phyloP scores from a whole-genome alignment of 2,888 invertebrate genomes.

The Apodemia zela region DNA sequence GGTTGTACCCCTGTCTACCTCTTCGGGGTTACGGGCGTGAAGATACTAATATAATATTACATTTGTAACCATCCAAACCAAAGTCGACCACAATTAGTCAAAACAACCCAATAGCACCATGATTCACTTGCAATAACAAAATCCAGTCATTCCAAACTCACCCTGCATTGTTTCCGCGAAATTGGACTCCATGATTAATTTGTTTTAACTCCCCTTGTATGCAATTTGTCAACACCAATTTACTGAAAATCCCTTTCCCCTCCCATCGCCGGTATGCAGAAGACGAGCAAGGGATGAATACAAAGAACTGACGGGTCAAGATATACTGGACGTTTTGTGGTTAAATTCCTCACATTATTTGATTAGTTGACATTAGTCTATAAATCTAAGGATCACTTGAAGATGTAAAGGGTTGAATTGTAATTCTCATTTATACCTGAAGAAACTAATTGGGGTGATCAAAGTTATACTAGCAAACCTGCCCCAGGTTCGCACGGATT shows the following conservation, averaged over 20 bases:
- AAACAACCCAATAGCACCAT: neutral
- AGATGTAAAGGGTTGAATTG: conserved; percentile 9
- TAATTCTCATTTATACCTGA: neutral
- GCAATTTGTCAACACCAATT: conserved; percentile 59
- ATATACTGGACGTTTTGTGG: conserved; percentile 17
- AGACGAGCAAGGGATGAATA: conserved; percentile 19
- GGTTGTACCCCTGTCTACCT: too few relatives aligned
- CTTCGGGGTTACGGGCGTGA: too few relatives aligned
- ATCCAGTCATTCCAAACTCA: conserved; percentile 48
- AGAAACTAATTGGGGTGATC: neutral
- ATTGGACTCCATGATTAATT: conserved; percentile 75
- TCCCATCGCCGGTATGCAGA: conserved; percentile 27
- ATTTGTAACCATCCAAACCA: neutral
- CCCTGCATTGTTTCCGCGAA: conserved; percentile 71
- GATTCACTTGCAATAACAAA: conserved; percentile 43
- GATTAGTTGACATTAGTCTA: conserved; percentile 23
- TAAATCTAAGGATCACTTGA: neutral
- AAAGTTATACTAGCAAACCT: too few relatives aligned
- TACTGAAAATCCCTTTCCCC: conserved; percentile 39
- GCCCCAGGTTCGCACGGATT: too few relatives aligned
- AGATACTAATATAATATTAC: too few relatives aligned
- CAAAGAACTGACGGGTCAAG: conserved; percentile 24
- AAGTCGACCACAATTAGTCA: conserved; percentile 4
- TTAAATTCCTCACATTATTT: conserved; percentile 23
- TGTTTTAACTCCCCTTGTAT: conserved; percentile 65